These are phyloP conservation scores for Cheilosia vernalis DNA, from an alignment of 2,888 invertebrate species.

Conservation along the genomic window DNA sequence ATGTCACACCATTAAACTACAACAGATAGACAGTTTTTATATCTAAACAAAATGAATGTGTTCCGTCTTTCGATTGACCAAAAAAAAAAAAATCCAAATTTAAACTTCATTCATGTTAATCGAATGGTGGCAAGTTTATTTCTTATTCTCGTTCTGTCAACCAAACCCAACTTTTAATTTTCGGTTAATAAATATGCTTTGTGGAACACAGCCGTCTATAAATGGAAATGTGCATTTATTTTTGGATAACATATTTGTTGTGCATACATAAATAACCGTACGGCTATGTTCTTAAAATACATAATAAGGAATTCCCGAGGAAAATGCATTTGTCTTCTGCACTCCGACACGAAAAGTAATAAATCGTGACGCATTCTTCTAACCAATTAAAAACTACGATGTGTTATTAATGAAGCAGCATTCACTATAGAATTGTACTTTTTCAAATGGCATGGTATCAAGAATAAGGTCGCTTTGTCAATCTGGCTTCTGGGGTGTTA, in stretches of 20 bases:
- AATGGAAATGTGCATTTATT: neutral
- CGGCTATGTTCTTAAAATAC: neutral
- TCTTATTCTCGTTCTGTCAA: neutral
- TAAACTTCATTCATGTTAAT: neutral
- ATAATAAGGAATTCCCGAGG: conserved; percentile 5
- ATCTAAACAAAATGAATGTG: neutral
- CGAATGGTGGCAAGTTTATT: neutral
- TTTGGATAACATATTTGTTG: neutral
- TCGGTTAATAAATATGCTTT: neutral
- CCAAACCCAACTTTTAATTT: neutral
- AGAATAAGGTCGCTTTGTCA: neutral
- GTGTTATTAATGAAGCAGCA: conserved; percentile 2
- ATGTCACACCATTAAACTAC: too few relatives aligned
- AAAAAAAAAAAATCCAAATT: neutral
- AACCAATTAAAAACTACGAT: conserved; percentile 1
- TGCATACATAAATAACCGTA: neutral
- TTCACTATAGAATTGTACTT: neutral
- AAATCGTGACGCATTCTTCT: neutral
- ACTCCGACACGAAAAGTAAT: neutral
- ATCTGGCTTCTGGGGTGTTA: neutral
- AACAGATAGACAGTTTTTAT: too few relatives aligned
- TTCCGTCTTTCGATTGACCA: neutral
- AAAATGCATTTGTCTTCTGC: neutral
- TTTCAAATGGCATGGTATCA: neutral
- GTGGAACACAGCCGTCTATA: neutral